phyloP scores from a whole-genome alignment of 53 echinoderm and acorn worm species.

The Zoroaster sp. region DNA sequence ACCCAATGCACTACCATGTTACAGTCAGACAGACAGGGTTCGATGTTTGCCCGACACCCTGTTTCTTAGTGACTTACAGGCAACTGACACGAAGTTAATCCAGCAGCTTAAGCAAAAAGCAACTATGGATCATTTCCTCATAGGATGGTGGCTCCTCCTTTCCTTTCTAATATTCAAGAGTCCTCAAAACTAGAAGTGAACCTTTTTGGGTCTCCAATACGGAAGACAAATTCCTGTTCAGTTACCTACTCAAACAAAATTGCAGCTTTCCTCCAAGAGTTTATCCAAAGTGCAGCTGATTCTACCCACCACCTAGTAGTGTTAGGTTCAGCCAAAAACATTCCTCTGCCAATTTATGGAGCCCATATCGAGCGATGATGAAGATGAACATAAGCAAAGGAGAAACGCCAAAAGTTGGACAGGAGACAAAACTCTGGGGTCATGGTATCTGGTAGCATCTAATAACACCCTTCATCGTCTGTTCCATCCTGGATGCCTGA shows the following conservation, averaged over 20 bases:
- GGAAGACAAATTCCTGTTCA: background rate
- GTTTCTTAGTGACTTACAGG: background rate
- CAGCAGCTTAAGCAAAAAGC: background rate
- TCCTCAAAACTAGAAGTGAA: background rate
- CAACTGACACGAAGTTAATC: background rate
- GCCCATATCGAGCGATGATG: constrained; percentile 97
- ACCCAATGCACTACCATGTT: constrained; percentile 8
- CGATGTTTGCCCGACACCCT: background rate
- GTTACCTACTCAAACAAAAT: background rate
- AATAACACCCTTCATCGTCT: constrained; percentile 17
- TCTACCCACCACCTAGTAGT: background rate
- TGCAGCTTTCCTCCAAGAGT: constrained; percentile 6
- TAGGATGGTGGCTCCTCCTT: background rate
- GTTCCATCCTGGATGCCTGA: constrained; percentile 43
- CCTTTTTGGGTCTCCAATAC: background rate
- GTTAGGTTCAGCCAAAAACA: background rate
- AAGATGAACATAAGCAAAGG: constrained; percentile 62
- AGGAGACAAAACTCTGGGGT: background rate
- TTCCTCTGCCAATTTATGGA: constrained; percentile 71
- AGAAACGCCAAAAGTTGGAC: constrained; percentile 9
- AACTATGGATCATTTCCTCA: constrained; percentile 13
- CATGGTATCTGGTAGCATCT: constrained; percentile 6
- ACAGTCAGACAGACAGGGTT: constrained; percentile 19
- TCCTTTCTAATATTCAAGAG: background rate
- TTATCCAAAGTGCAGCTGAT: background rate